phyloP scores from a whole-genome alignment of 2,797 vertebrate species.

The Holocentrus rufus region DNA sequence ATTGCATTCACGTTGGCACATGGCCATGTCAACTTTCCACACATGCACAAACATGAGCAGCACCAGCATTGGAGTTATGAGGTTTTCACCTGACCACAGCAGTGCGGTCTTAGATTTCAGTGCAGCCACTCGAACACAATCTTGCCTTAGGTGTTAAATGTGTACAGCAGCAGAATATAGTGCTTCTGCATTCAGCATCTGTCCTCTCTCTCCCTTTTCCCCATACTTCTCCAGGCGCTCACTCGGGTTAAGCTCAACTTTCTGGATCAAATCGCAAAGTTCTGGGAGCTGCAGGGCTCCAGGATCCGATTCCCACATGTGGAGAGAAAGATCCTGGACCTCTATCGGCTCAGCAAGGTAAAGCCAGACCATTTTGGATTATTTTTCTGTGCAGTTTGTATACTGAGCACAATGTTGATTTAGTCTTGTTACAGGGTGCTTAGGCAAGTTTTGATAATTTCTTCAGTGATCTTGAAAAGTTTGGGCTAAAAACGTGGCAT shows the following conservation, averaged over 20 bases:
- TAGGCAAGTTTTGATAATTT: neutral
- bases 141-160: slow-evolving; percentile 26
- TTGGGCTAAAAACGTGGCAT: neutral
- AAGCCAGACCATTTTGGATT: neutral
- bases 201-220: slow-evolving; percentile 10
- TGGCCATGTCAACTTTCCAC: neutral
- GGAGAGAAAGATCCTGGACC: slow-evolving; percentile 93
- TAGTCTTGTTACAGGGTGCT: neutral
- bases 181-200: slow-evolving; percentile 15
- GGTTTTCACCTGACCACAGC: slow-evolving; percentile 1
- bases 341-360: slow-evolving; percentile 97
- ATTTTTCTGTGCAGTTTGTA: neutral
- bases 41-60: neutral
- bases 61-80: neutral
- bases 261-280: slow-evolving; percentile 97
- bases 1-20: neutral
- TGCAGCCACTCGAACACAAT: slow-evolving; percentile 29
- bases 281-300: slow-evolving; percentile 98
- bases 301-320: slow-evolving; percentile 95
- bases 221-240: slow-evolving; percentile 86
- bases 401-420: neutral
- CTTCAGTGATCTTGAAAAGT: neutral
- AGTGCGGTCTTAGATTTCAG: neutral
- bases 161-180: slow-evolving; percentile 2
- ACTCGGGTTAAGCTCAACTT: slow-evolving; percentile 97